Conservation (phyloP, 2,888 invertebrate genomes). For the Monochamus alternatus region DNA sequence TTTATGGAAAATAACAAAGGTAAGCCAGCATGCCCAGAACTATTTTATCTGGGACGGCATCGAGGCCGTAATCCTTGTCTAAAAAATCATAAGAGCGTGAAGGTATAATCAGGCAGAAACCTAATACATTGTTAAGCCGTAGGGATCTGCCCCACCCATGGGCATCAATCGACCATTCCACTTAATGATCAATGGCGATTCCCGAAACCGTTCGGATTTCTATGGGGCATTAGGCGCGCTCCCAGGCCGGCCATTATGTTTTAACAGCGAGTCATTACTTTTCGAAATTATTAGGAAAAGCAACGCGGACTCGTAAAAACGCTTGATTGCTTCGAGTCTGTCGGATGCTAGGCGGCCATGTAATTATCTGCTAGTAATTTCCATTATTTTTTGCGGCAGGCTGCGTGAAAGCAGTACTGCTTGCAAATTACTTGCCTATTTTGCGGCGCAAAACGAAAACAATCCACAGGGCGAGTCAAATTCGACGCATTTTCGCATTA, state of each 20-base stretch:
- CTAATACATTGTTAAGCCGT: slow-evolving; percentile 64
- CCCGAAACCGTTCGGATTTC: slow-evolving; percentile 58
- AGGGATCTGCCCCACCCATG: slow-evolving; percentile 60
- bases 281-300: slow-evolving; percentile 22
- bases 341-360: not conserved
- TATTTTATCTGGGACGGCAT: slow-evolving; percentile 52
- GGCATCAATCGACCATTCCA: slow-evolving; percentile 46
- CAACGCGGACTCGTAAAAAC: slow-evolving; percentile 15
- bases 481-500: too few relatives aligned
- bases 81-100: slow-evolving; percentile 64
- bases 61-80: slow-evolving; percentile 57
- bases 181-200: slow-evolving; percentile 60
- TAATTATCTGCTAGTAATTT: not conserved
- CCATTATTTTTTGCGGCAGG: not conserved
- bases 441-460: too few relatives aligned
- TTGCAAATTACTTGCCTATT: too few relatives aligned
- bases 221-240: slow-evolving; percentile 54
- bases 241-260: slow-evolving; percentile 38
- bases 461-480: too few relatives aligned
- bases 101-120: slow-evolving; percentile 65
- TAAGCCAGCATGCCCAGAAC: slow-evolving; percentile 22
- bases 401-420: not conserved
- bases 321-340: slow-evolving; percentile 6
- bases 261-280: slow-evolving; percentile 30
- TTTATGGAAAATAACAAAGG: slow-evolving; percentile 35